These are phyloP conservation scores for Caenorhabditis imperialis DNA, from an alignment of 2,888 invertebrate genomes.

Conservation along the genomic window DNA sequence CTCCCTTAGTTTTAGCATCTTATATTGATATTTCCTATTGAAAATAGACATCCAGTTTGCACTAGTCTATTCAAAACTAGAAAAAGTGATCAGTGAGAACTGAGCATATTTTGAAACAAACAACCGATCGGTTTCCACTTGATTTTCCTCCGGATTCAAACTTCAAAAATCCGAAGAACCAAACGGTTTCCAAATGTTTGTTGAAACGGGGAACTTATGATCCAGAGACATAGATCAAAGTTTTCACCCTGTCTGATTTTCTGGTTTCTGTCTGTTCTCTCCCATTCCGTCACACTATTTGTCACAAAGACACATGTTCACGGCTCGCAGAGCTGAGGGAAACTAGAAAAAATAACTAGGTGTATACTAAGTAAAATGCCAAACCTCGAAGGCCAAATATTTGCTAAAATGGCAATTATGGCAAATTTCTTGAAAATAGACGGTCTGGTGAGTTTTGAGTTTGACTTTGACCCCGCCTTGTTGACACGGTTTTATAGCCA, in stretches of 20 bases:
- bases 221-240: conserved; percentile 42
- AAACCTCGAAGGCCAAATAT: conserved; percentile 38
- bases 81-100: too few relatives aligned
- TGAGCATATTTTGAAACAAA: neutral
- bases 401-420: conserved; percentile 35
- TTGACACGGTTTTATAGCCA: too few relatives aligned
- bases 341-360: too few relatives aligned
- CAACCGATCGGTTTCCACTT: neutral
- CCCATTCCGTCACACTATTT: neutral
- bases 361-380: conserved; percentile 17
- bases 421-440: conserved; percentile 30
- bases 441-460: conserved; percentile 15
- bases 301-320: too few relatives aligned
- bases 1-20: too few relatives aligned
- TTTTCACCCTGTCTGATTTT: neutral
- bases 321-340: too few relatives aligned
- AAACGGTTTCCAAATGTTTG: too few relatives aligned
- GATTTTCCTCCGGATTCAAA: neutral
- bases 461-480: conserved; percentile 15
- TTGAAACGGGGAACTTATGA: conserved; percentile 21
- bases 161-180: too few relatives aligned
- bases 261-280: conserved; percentile 1
- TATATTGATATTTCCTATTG: too few relatives aligned
- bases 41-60: too few relatives aligned
- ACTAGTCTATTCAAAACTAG: too few relatives aligned